These are phyloP conservation scores for Rhabdophis nuchalis DNA, from an alignment of 2,797 vertebrate species.

Conservation along the genomic window DNA sequence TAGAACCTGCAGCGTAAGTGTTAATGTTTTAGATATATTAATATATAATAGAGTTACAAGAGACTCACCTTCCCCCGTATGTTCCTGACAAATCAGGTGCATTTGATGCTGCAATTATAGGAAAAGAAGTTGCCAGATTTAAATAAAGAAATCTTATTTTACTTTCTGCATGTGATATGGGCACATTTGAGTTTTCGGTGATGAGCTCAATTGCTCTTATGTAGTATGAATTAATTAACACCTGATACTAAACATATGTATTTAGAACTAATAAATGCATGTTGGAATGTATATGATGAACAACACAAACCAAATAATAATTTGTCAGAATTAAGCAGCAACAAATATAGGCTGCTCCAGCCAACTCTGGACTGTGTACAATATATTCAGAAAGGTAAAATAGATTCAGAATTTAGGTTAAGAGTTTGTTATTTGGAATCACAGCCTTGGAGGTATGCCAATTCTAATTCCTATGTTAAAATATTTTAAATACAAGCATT, in stretches of 20 bases:
- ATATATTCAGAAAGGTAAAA: not conserved
- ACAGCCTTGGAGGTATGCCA: not conserved
- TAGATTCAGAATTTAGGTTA: not conserved
- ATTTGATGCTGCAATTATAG: not conserved
- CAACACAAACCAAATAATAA: not conserved
- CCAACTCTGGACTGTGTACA: not conserved
- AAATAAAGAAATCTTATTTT: not conserved
- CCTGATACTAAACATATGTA: not conserved
- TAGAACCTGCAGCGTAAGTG: slow-evolving; percentile 13
- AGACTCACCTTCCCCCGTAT: not conserved
- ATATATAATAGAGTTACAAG: slow-evolving; percentile 21
- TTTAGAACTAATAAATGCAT: not conserved
- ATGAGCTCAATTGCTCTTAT: not conserved
- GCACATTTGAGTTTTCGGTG: not conserved
- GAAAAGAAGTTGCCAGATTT: not conserved
- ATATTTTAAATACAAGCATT: not conserved
- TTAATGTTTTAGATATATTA: slow-evolving; percentile 44
- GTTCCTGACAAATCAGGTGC: slow-evolving; percentile 16
- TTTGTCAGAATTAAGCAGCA: not conserved
- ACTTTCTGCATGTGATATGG: not conserved
- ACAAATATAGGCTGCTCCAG: not conserved
- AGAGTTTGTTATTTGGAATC: not conserved
- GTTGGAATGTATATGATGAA: not conserved
- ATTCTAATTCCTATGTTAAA: not conserved
- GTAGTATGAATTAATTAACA: not conserved